Percentiles rank a stretch among this genome's conserved stretches.
These are phyloP conservation scores for Cichladusa arquata DNA, from an alignment of 2,113 vertebrate genomes.

Conservation along the genomic window DNA sequence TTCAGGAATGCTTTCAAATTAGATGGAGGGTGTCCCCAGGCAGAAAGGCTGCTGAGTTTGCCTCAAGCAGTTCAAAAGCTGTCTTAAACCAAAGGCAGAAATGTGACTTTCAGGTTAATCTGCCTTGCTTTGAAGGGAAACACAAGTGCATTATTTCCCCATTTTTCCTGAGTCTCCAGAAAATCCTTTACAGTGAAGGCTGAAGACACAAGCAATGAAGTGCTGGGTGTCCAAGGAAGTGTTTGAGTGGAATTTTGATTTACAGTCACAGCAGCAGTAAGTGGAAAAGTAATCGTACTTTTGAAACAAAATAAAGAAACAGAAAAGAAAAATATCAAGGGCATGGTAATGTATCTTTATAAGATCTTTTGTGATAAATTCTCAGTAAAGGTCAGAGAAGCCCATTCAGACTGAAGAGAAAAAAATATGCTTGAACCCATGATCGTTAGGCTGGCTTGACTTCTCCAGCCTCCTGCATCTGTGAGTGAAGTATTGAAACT, in stretches of 20 bases:
- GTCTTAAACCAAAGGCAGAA: not conserved
- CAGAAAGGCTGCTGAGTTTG: not conserved
- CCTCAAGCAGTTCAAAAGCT: not conserved
- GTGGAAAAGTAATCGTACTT: not conserved
- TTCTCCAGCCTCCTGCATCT: conserved; percentile 35
- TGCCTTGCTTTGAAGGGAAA: not conserved
- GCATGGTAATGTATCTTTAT: not conserved
- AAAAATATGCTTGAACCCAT: not conserved
- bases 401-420: not conserved
- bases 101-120: not conserved
- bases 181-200: not conserved
- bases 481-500: not conserved
- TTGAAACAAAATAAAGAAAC: not conserved
- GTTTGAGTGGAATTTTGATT: not conserved
- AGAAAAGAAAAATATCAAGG: not conserved
- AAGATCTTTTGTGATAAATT: not conserved
- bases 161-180: not conserved
- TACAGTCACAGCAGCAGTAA: not conserved
- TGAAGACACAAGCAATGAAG: not conserved
- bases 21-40: not conserved
- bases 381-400: not conserved
- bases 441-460: not conserved
- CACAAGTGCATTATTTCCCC: not conserved
- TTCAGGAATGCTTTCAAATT: not conserved
- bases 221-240: not conserved